Conservation (phyloP, 2,113 vertebrate genomes). For the Dipodomys merriami region DNA sequence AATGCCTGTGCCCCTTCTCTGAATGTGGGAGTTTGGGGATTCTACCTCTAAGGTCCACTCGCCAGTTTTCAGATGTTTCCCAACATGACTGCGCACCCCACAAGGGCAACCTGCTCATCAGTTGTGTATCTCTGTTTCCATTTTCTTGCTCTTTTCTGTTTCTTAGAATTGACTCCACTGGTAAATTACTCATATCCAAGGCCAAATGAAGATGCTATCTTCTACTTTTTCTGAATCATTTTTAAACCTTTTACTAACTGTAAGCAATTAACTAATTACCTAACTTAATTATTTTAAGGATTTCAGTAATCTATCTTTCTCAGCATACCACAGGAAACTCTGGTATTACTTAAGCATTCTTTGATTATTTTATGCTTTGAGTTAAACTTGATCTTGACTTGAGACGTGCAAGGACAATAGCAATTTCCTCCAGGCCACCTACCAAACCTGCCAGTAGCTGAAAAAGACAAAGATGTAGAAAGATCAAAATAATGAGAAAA, state of each 20-base stretch:
- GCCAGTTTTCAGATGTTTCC: background rate
- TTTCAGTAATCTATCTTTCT: constrained; percentile 52
- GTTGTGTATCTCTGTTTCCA: background rate
- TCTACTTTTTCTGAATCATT: constrained; percentile 20
- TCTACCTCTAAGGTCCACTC: background rate
- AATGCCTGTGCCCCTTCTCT: background rate
- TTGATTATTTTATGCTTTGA: constrained; percentile 54
- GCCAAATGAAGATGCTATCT: background rate
- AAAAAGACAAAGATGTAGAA: background rate
- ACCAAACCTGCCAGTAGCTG: constrained; percentile 13
- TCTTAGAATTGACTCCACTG: background rate
- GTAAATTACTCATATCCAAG: background rate
- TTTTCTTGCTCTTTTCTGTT: background rate
- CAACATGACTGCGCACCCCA: background rate
- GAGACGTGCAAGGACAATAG: background rate
- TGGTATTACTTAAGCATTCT: constrained; percentile 32
- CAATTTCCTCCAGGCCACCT: constrained; percentile 5
- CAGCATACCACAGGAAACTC: background rate
- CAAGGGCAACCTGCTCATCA: background rate
- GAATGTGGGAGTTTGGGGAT: background rate
- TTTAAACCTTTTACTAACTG: constrained; percentile 23
- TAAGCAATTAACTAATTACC: background rate
- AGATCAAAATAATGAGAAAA: constrained; percentile 19
- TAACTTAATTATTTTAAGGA: constrained; percentile 49
- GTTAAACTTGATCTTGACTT: constrained; percentile 6